Evolutionary conservation across 2,888 invertebrate species (phyloP).

Genomic region (Nymphalis urticae): DNA sequence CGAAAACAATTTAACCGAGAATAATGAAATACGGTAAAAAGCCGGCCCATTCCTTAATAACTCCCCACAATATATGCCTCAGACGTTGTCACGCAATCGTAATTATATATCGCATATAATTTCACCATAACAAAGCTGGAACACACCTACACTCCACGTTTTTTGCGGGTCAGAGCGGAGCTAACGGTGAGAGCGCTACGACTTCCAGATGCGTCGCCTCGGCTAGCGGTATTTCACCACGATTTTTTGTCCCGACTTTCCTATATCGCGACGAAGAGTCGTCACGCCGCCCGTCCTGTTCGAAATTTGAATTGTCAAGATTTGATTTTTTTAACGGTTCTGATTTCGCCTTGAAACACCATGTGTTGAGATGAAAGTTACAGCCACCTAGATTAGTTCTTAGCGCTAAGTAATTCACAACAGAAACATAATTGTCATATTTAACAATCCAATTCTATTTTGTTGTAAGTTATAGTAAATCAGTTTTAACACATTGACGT

Average conservation of each 20-base stretch:
- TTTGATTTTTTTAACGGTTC: conserved; percentile 4
- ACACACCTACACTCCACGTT: conserved; percentile 62
- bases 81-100: conserved; percentile 54
- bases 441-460: too few relatives aligned
- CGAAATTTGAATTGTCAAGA: conserved; percentile 18
- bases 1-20: conserved; percentile 6
- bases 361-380: conserved; percentile 11
- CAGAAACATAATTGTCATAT: too few relatives aligned
- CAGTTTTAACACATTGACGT: too few relatives aligned
- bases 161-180: conserved; percentile 57
- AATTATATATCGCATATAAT: conserved; percentile 59
- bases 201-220: conserved; percentile 68
- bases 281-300: conserved; percentile 21
- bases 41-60: conserved; percentile 32
- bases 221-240: conserved; percentile 70
- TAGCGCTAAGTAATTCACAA: too few relatives aligned
- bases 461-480: too few relatives aligned
- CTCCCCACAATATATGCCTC: conserved; percentile 55
- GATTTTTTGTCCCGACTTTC: conserved; percentile 59
- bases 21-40: conserved; percentile 19
- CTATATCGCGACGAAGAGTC: conserved; percentile 49
- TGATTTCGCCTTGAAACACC: conserved; percentile 14
- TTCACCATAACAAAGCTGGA: conserved; percentile 59
- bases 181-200: conserved; percentile 75
- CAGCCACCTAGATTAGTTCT: neutral